Percentiles rank a stretch among this genome's conserved stretches.
Evolutionary conservation across 1,140 invertebrate genomes (phyloP).

Genomic region (Mamestra configurata): DNA sequence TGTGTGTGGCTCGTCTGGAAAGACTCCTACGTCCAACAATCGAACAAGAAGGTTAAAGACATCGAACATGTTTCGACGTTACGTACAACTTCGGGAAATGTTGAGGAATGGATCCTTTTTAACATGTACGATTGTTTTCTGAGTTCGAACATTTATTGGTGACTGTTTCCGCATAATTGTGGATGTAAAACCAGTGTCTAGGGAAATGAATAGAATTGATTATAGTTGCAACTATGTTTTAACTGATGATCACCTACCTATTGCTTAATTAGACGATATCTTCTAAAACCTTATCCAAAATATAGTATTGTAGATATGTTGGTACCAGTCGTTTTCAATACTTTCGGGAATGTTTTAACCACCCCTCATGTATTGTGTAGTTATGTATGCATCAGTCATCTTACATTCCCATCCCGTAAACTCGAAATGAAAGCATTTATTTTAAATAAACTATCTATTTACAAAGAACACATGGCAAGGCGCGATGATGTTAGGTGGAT

Average conservation of each 20-base stretch:
- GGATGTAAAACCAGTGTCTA: neutral
- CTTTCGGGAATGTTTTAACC: no score
- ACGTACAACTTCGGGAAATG: constrained; percentile 20
- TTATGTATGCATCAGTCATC: no score
- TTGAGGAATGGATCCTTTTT: neutral
- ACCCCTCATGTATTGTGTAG: no score
- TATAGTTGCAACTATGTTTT: neutral
- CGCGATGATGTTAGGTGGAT: no score
- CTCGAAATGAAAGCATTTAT: no score
- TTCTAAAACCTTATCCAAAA: no score
- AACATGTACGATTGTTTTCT: constrained; percentile 15
- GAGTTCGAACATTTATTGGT: neutral
- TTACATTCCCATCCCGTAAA: no score
- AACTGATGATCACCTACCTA: neutral
- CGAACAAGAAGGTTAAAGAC: neutral
- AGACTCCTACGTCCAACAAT: neutral
- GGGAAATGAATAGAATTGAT: neutral
- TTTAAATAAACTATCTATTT: no score
- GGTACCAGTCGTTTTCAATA: no score
- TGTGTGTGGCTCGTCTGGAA: neutral
- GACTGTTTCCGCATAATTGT: constrained; percentile 4
- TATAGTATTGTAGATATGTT: no score
- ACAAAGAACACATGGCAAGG: no score
- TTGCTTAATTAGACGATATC: no score
- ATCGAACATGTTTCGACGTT: neutral